Base-by-base conservation (phyloP, 2,113 vertebrate genomes). In the Macaca nemestrina region DNA sequence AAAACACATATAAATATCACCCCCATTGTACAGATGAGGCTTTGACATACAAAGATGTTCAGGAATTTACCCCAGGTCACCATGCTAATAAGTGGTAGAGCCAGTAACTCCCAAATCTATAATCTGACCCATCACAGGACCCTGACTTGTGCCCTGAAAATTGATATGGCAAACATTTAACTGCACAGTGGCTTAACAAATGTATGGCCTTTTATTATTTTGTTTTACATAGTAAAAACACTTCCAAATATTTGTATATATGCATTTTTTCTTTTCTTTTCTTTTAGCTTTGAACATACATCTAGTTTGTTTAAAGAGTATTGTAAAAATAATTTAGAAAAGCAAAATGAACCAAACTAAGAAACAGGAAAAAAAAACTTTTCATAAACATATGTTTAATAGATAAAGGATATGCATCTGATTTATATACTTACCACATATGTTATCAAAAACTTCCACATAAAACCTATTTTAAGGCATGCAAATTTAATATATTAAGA, bases 401-500 rank as follows among this genome's bases (percentile, higher is more conserved):
- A 78, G 68, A 70, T 88, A 84, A 59, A 88, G 64, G 68, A 55
- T 50, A 84, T 67, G 64, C 40, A 94, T 73, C 70, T 96, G 87
- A 97, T 90, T 96, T 97, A 95, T 94, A 94, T 76, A 97, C 70
- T 30, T 96, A 91, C 59, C 89, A 83, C 79, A 96, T 75, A 43
- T 91, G 78, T 95, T 96, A 96, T 52, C 84, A 94, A 93, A 97
- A 96, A 85, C 59, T 83, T 95, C 90, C 52, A 95, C n/a, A 97
- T 88, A 93, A 96, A 97, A 75, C 67, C 84, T 98, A 98, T 97
- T 98, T 98, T 98, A 97, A 98, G 97, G 73, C 96, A 98, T 98
- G 97, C 96, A 97, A 97, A 97, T 96, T 92, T 88, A 90, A 93
- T 94, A 98, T 78, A 95, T 94, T 95, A 97, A 97, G 75, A 94